Evolutionary conservation across 2,113 vertebrate species (phyloP), one percentile per base, ranked within the genome.

Genomic region (Atractosteus spatula): DNA sequence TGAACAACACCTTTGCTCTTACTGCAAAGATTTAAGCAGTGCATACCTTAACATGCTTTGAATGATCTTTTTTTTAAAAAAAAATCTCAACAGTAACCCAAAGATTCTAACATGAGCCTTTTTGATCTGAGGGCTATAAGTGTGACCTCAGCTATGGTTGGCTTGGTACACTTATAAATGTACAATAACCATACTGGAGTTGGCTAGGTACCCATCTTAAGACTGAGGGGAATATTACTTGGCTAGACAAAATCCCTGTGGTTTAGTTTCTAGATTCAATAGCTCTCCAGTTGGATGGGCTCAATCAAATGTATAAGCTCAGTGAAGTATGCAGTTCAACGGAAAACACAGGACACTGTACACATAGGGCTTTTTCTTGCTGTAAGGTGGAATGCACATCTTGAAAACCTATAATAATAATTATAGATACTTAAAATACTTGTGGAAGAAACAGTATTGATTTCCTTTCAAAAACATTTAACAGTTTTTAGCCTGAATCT

Each of bases 281-380:
- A 75, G 85, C 69, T 78, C 86, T 89, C 81, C 86, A 89, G 85
- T 83, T 87, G 86, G 88, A 86, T 83, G 83, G 84, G 83, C 85
- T 87, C 86, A 82, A 88, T 87, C 86, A 85, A 84, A 88, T 87
- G 83, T 81, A 84, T 80, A 75, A 69, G 80, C 74, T 74, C 82
- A 89, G 77, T 86, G 85, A 82, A 87, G 88, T 80, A 84, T 85
- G 86, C 74, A 83, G 88, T 61, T 87, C 85, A 88, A 78, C 77
- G 78, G 82, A 85, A 84, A 57, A 74, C 43, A 51, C 63, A 76
- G 74, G 55, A 45, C 29, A 71, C 59, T 47, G n/a, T 51, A 51
- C 10, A 51, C 47, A 51, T 7, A 51, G 5, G 10, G 47, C 47
- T 51, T 10, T 51, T 51, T 51, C 47, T 29, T 29, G 29, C 47